These are phyloP conservation scores for Meliscaeva auricollis DNA, from an alignment of 2,888 invertebrate species.

Conservation along the genomic window DNA sequence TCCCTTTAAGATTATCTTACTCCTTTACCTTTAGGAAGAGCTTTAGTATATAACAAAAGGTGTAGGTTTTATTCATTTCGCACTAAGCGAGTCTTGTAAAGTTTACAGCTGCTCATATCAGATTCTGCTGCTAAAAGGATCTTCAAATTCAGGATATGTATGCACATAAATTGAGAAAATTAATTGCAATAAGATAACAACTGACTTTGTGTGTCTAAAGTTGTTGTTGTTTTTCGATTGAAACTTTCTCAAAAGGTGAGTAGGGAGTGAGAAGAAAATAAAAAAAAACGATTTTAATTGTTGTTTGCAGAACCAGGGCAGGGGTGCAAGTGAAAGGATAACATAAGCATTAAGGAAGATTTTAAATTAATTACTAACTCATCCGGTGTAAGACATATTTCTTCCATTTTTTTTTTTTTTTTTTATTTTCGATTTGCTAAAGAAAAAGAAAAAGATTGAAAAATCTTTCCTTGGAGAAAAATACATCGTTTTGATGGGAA, in stretches of 20 bases:
- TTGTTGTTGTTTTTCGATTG: background rate
- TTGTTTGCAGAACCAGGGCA: background rate
- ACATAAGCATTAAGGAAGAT: conserved; percentile 19
- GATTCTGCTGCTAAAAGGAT: conserved; percentile 15
- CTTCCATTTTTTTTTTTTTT: background rate
- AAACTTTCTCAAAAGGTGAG: background rate
- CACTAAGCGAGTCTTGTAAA: conserved; percentile 22
- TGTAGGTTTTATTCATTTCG: background rate
- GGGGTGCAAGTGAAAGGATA: conserved; percentile 3
- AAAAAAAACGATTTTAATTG: conserved; percentile 12
- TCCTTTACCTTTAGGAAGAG: background rate
- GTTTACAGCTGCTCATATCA: conserved; percentile 30
- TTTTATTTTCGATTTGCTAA: background rate
- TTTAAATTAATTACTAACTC: conserved; percentile 49
- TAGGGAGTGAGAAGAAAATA: background rate
- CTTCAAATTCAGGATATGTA: conserved; percentile 27
- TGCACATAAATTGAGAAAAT: conserved; percentile 42
- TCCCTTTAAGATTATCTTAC: conserved; percentile 16
- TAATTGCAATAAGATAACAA: conserved; percentile 40
- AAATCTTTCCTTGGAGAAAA: conserved; percentile 19
- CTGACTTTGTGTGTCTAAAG: background rate
- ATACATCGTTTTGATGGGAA: conserved; percentile 24
- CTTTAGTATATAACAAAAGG: background rate
- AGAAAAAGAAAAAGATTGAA: no score
- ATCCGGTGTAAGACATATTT: conserved; percentile 31